Conservation (phyloP, 2,113 vertebrate genomes). For the Sylvietta virens region DNA sequence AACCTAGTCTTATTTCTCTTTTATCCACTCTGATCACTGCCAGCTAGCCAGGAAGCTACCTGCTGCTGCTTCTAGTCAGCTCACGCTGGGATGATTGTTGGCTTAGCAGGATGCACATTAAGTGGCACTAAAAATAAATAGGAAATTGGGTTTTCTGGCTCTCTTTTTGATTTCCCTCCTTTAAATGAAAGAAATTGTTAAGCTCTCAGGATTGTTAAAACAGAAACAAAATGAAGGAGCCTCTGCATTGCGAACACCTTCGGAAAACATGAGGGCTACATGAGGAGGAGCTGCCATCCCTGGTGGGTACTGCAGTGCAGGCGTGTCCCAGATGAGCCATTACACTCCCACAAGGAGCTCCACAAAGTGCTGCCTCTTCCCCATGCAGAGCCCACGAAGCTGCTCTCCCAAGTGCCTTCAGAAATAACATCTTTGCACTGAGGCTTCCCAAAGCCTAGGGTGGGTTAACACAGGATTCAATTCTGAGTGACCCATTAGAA, state of each 20-base stretch:
- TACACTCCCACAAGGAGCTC: neutral
- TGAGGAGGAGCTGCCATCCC: neutral
- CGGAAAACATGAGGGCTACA: fast-evolving
- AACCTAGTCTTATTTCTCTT: neutral
- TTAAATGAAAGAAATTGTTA: conserved; percentile 12
- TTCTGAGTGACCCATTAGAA: neutral
- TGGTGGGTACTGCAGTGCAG: neutral
- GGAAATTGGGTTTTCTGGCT: neutral
- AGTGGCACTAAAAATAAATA: conserved; percentile 52
- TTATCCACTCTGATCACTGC: neutral
- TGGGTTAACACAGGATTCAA: neutral
- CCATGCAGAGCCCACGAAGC: neutral
- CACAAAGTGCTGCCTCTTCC: neutral
- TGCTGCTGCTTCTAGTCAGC: conserved; percentile 24
- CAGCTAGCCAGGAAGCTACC: conserved; percentile 4
- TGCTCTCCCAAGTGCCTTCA: neutral
- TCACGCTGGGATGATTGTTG: conserved; percentile 33
- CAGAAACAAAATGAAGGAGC: neutral
- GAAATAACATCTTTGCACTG: neutral
- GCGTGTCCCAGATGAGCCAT: neutral
- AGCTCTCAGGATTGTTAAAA: neutral
- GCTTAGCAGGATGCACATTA: conserved; percentile 24
- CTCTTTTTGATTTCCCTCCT: neutral
- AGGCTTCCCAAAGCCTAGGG: neutral
- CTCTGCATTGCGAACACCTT: neutral